Conservation (phyloP, 2,113 vertebrate species). For the Etheostoma spectabile region DNA sequence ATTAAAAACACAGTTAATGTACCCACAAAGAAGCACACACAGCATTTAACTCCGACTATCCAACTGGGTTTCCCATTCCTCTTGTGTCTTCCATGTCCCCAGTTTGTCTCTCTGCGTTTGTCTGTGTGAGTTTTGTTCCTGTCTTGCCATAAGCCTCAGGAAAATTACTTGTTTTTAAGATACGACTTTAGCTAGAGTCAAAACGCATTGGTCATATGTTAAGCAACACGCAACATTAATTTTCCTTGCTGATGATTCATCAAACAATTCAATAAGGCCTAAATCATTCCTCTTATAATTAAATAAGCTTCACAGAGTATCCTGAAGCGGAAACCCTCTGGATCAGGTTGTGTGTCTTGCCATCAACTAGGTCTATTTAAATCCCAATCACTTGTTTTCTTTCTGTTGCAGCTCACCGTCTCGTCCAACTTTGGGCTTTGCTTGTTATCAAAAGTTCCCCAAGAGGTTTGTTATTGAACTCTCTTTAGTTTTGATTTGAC, state of each 20-base stretch:
- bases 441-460: slow-evolving; percentile 1
- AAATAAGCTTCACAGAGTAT: slow-evolving; percentile 9
- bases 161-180: no score
- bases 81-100: no score
- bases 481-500: neutral
- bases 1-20: slow-evolving; percentile 4
- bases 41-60: slow-evolving; percentile 7
- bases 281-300: slow-evolving; percentile 28
- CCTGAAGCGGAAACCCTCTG: neutral
- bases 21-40: slow-evolving; percentile 9
- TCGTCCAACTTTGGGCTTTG: neutral
- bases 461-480: neutral
- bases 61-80: neutral
- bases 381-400: neutral
- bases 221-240: neutral
- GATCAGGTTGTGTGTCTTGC: slow-evolving; percentile 1
- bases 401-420: neutral
- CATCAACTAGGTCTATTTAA: neutral
- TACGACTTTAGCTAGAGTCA: no score
- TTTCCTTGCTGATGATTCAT: slow-evolving; percentile 35
- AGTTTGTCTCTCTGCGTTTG: no score
- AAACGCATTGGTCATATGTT: no score
- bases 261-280: slow-evolving; percentile 7
- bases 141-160: no score
- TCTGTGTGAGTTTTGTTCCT: no score